These are phyloP conservation scores for Octopus sinensis DNA, from an alignment of 1,140 invertebrate genomes.

Conservation along the genomic window DNA sequence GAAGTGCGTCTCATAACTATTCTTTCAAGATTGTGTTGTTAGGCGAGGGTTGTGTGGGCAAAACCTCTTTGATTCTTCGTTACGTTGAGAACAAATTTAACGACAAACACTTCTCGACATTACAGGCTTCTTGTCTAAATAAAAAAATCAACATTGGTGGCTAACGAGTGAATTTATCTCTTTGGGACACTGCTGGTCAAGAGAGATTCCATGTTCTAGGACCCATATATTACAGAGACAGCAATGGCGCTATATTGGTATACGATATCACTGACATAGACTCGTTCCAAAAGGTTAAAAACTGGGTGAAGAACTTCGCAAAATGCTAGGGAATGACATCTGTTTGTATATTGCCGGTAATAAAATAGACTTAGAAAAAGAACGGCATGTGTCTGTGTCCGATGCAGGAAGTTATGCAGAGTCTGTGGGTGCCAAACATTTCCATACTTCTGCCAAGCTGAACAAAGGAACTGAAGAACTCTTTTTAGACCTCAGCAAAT, in stretches of 20 bases:
- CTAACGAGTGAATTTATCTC: conserved; percentile 84
- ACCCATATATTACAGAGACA: conserved; percentile 92
- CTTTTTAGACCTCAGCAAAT: conserved; percentile 79
- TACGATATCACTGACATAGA: conserved; percentile 98
- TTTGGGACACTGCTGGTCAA: conserved; percentile 97
- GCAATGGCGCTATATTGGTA: conserved; percentile 94
- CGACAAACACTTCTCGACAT: conserved; percentile 83
- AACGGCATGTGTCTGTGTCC: conserved; percentile 77
- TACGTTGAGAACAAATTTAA: conserved; percentile 97
- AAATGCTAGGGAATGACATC: conserved; percentile 92
- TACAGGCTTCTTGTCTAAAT: conserved; percentile 94
- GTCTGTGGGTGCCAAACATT: conserved; percentile 90
- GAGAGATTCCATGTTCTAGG: conserved; percentile 90
- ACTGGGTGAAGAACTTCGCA: conserved; percentile 97
- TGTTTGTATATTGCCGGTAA: conserved; percentile 93
- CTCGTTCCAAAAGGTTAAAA: conserved; percentile 96
- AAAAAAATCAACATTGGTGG: conserved; percentile 92
- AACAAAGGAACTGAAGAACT: conserved; percentile 87
- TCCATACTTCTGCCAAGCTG: conserved; percentile 90
- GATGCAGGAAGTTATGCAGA: conserved; percentile 87
- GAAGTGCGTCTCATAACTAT: conserved; percentile 42
- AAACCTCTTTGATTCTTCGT: conserved; percentile 89
- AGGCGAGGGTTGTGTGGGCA: conserved; percentile 97
- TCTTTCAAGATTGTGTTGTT: conserved; percentile 92
- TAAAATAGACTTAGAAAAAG: conserved; percentile 93